Conservation (phyloP, 2,888 invertebrate species). For the Apamea anceps region DNA sequence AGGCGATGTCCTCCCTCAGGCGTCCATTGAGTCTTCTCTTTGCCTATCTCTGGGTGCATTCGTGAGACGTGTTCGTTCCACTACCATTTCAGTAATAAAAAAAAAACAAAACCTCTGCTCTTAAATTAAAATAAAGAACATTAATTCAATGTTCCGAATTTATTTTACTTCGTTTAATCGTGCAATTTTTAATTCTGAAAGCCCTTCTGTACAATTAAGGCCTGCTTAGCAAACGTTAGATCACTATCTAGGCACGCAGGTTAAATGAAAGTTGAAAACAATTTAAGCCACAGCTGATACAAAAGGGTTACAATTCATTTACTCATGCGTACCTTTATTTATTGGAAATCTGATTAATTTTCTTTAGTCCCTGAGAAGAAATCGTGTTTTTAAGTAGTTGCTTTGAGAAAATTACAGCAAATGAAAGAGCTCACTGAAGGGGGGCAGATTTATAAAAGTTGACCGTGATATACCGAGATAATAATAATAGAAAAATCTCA, state of each 20-base stretch:
- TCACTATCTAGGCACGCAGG: constrained; percentile 63
- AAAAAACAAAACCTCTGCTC: not conserved
- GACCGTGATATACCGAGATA: not conserved
- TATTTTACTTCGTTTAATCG: not conserved
- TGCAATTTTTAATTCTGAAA: constrained; percentile 13
- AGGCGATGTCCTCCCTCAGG: too few species aligned
- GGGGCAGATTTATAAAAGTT: not conserved
- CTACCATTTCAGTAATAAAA: not conserved
- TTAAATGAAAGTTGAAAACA: constrained; percentile 61
- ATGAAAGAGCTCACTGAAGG: not conserved
- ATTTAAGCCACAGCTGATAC: constrained; percentile 42
- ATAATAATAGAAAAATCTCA: not conserved
- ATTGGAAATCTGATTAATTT: constrained; percentile 40
- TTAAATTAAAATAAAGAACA: not conserved
- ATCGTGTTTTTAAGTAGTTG: not conserved
- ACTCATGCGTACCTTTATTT: constrained; percentile 36
- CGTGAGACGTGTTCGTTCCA: too few species aligned
- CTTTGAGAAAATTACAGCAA: not conserved
- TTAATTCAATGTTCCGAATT: not conserved
- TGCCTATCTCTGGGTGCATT: too few species aligned
- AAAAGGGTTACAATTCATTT: constrained; percentile 46
- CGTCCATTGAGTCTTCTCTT: too few species aligned
- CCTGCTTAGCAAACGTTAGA: constrained; percentile 40
- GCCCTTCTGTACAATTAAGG: constrained; percentile 24
- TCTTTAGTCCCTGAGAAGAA: not conserved